Percentiles rank a stretch among this genome's conserved stretches.
Evolutionary conservation across 2,888 invertebrate genomes (phyloP).

Genomic region (Sesia bembeciformis): DNA sequence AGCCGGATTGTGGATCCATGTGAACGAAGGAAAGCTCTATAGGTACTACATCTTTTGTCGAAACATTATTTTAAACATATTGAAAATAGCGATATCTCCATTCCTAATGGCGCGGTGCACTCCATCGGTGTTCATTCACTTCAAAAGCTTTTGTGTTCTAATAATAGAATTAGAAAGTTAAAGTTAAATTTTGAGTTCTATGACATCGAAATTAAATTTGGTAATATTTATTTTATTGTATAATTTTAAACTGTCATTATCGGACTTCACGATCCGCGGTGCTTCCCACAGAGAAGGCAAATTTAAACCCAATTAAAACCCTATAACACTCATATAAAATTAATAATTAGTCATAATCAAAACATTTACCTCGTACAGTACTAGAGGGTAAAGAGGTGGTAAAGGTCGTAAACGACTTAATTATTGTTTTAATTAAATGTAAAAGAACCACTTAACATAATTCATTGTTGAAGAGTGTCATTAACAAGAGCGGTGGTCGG

Average conservation of each 20-base stretch:
- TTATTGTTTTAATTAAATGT: conserved; percentile 33
- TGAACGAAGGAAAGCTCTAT: no score
- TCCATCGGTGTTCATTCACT: no score
- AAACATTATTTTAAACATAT: no score
- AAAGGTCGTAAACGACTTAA: conserved; percentile 28
- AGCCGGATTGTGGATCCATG: no score
- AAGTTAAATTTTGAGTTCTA: conserved; percentile 19
- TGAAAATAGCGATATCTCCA: no score
- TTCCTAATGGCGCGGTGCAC: no score
- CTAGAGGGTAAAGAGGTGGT: conserved; percentile 8
- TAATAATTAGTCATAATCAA: neutral
- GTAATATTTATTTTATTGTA: neutral
- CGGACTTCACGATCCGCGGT: conserved; percentile 41
- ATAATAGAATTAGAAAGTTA: conserved; percentile 35
- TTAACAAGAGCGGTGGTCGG: conserved; percentile 16
- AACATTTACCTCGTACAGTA: neutral
- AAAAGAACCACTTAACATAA: conserved; percentile 29
- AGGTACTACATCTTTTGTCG: no score
- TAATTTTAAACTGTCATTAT: conserved; percentile 18
- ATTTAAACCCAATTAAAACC: conserved; percentile 48
- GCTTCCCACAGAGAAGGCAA: conserved; percentile 46
- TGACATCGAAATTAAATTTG: neutral
- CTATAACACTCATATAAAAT: conserved; percentile 18
- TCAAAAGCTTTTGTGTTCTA: conserved; percentile 15
- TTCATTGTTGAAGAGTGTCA: conserved; percentile 31